Base-by-base conservation (phyloP, 1,140 invertebrate genomes). In the Zaprionus kolodkinae region DNA sequence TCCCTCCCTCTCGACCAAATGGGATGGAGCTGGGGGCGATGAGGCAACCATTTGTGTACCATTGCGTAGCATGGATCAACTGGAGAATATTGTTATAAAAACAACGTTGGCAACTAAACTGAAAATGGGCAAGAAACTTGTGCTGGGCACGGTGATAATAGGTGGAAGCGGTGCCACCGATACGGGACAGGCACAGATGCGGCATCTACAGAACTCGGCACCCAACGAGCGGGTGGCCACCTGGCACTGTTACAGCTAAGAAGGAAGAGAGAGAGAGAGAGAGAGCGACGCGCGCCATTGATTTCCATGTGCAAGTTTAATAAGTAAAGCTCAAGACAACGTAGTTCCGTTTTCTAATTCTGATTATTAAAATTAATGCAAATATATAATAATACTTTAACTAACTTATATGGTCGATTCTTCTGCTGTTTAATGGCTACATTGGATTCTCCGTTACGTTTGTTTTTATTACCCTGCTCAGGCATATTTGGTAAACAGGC, bases 1-100 rank as follows among this genome's bases (percentile, higher is more conserved):
- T 15, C 96, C 96, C 5, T 95, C 95, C 3, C 95, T 96, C 76
- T 94, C 94, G 3, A 94, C 94, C 35, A 93, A 94, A 81, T 94
- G 94, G 94, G 94, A 94, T 81, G 85, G 74, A 91, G 70, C 4
- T 13, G 82, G 78, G 9, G 72, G 65, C 1, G 94, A 93, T 64
- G 93, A 93, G 25, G 92, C 94, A 4, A 91, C 87, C 1, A 75
- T 92, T 5, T 68, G 70, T 11, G 76, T 92, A 21, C 91, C 91
- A 0, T 35, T 92, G 17, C 76, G 78, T 11, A 84, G 67, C 15
- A 50, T 85, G 3, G 79, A 86, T 0, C 77, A 88, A 65, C 64
- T 92, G 43, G 75, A 92, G 55, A 70, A 89, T 15, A 86, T 92
- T 15, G 72, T 77, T 9, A 67, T 92, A 4, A 76, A 88, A 2